phyloP scores from a whole-genome alignment of 2,113 vertebrate genomes.

The Toxostoma redivivum region DNA sequence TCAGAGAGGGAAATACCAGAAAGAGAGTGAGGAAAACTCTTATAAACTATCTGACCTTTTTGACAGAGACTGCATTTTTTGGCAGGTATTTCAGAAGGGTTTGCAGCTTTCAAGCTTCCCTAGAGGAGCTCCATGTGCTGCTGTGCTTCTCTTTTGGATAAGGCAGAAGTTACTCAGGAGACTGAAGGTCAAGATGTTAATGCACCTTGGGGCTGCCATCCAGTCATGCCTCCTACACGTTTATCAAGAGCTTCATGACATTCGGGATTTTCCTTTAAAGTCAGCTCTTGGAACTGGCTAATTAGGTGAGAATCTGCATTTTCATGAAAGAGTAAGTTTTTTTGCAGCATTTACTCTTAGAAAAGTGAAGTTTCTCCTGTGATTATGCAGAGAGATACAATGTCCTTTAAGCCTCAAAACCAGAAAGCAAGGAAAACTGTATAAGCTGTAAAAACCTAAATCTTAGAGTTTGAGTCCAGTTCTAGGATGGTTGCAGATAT shows the following conservation, averaged over 20 bases:
- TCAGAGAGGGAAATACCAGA: background rate
- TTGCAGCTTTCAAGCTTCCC: background rate
- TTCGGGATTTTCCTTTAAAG: background rate
- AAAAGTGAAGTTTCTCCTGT: background rate
- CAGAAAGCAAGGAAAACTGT: background rate
- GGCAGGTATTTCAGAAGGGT: background rate
- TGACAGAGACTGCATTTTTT: background rate
- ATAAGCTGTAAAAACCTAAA: background rate
- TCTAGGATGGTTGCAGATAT: background rate
- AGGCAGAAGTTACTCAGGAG: background rate
- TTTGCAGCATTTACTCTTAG: background rate
- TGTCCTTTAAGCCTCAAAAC: background rate
- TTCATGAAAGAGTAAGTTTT: background rate
- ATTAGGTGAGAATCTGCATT: background rate
- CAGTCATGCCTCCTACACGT: rapidly evolving
- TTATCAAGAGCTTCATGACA: background rate
- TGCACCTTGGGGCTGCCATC: background rate
- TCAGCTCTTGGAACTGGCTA: background rate
- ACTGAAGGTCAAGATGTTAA: background rate
- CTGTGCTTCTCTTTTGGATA: background rate
- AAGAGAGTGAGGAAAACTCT: background rate
- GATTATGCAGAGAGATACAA: background rate
- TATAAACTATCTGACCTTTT: background rate
- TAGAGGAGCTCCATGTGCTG: rapidly evolving
- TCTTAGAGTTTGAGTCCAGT: background rate